Evolutionary conservation across 2,888 invertebrate species (phyloP).

Genomic region (Ectemnius cavifrons): DNA sequence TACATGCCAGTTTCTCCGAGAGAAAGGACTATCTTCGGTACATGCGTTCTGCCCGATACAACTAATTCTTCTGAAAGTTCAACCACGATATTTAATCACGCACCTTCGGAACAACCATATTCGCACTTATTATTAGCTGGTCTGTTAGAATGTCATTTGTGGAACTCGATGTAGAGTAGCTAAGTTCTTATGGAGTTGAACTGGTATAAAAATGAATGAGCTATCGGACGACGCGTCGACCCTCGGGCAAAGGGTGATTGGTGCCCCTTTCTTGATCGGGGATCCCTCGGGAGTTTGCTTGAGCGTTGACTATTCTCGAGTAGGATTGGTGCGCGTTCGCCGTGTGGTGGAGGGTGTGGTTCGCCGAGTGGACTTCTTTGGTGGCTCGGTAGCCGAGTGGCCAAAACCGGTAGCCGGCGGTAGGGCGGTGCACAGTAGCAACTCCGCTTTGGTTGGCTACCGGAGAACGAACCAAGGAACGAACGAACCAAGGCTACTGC

Average conservation of each 20-base stretch:
- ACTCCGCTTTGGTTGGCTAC: conserved; percentile 75
- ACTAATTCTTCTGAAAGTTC: neutral
- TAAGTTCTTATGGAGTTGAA: no score
- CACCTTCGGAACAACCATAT: neutral
- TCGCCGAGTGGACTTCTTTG: conserved; percentile 56
- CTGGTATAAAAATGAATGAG: no score
- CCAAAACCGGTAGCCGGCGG: conserved; percentile 76
- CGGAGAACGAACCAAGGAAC: conserved; percentile 30
- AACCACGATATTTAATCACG: neutral
- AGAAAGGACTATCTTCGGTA: neutral
- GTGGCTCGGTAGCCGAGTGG: conserved; percentile 67
- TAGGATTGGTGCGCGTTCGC: conserved; percentile 32
- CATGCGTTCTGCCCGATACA: neutral
- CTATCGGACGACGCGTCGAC: no score
- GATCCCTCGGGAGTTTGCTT: no score
- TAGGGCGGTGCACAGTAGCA: conserved; percentile 78
- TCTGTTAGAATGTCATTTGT: no score
- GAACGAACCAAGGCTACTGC: conserved; percentile 63
- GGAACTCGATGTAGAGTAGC: no score
- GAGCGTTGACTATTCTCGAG: conserved; percentile 18
- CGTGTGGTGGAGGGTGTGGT: conserved; percentile 67
- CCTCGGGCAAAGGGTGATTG: neutral
- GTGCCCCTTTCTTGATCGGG: neutral
- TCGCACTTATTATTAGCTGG: no score
- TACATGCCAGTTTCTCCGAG: neutral